A percentile compares a stretch with the other conserved stretches of the same genome.
Conservation (phyloP, 2,888 invertebrate genomes). For the Cryptocephalus moraei region DNA sequence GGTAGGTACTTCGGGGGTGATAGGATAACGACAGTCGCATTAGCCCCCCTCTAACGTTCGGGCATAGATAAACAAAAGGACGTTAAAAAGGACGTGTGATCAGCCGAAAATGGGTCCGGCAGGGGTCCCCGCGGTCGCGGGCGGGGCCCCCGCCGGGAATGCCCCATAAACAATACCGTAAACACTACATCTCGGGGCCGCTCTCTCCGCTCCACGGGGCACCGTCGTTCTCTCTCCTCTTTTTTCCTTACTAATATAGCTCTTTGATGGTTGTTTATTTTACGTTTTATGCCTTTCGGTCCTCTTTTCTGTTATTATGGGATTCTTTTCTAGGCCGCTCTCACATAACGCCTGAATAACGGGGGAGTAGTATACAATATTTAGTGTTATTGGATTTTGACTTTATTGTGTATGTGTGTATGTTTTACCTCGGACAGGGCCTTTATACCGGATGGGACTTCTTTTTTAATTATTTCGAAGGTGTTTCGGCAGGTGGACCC, state of each 20-base stretch:
- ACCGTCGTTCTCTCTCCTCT: slow-evolving; percentile 18
- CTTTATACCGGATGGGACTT: slow-evolving; percentile 3
- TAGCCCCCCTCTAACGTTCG: background rate
- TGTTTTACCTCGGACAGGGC: slow-evolving; percentile 1
- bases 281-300: slow-evolving; percentile 28
- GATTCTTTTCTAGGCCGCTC: slow-evolving; percentile 12
- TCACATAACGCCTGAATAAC: slow-evolving; percentile 6
- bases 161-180: slow-evolving; percentile 35
- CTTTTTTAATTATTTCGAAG: slow-evolving; percentile 7
- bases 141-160: slow-evolving; percentile 14
- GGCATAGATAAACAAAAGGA: slow-evolving; percentile 6
- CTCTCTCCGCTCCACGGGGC: slow-evolving; percentile 21
- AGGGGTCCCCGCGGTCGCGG: slow-evolving; percentile 5
- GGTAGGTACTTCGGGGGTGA: no score
- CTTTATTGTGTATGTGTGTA: slow-evolving; percentile 5
- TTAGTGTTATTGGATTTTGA: slow-evolving; percentile 15
- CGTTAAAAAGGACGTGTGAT: slow-evolving; percentile 7
- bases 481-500: background rate
- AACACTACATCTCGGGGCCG: slow-evolving; percentile 21
- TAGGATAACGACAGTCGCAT: no score
- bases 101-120: slow-evolving; percentile 6
- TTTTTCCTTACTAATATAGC: slow-evolving; percentile 29
- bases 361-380: slow-evolving; percentile 9
- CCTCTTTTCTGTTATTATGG: slow-evolving; percentile 10
- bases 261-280: slow-evolving; percentile 34